Evolutionary conservation across 2,113 vertebrate genomes (phyloP), one percentile per base, ranked within the genome.

Genomic region (Nannobrachium achirus): DNA sequence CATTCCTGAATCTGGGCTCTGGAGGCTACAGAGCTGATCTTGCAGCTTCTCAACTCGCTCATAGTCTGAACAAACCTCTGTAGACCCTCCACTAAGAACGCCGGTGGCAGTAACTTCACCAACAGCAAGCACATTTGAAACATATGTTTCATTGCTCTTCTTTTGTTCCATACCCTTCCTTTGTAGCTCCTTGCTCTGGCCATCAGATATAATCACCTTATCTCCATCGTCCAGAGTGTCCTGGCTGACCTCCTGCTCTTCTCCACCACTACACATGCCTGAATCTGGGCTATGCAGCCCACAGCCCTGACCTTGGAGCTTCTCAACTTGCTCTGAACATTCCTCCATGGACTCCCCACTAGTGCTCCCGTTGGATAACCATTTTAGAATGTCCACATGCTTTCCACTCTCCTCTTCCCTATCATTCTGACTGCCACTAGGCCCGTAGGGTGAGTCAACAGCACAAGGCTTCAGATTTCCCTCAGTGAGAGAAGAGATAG

Each of bases 261-360:
- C 75, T 3, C 45, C 58, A 2, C 62, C 69, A 0, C 63, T 71
- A 45, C 79, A 53, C 11, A 88, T 40, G 1, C 86, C 87, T 7
- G 89, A 92, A 41, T 92, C 90, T 3, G 81, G 71, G 45, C 85
- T 89, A 53, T 74, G 75, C 0, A 85, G 71, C 42, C 81, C 82
- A 5, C 3, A 0, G 10, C 20, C 45, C 7, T 81, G 68, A 0
- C 7, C 10, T 45, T 75, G 60, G 1, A 68, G 10, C 15, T 65
- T 75, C 25, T 88, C 80, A 1, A 80, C 68, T 19, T 89, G 88
- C 13, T 85, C 86, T 4, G 76, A 82, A 45, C 73, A 69, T 0
- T 75, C 46, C n/a, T 33, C 50, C 60, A 82, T 6, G 0, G 62
- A 8, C 25, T 33, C 14, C 4, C 20, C n/a, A 46, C n/a, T 52